These are phyloP conservation scores for Scalopus aquaticus DNA, from an alignment of 2,113 vertebrate species.

Conservation along the genomic window DNA sequence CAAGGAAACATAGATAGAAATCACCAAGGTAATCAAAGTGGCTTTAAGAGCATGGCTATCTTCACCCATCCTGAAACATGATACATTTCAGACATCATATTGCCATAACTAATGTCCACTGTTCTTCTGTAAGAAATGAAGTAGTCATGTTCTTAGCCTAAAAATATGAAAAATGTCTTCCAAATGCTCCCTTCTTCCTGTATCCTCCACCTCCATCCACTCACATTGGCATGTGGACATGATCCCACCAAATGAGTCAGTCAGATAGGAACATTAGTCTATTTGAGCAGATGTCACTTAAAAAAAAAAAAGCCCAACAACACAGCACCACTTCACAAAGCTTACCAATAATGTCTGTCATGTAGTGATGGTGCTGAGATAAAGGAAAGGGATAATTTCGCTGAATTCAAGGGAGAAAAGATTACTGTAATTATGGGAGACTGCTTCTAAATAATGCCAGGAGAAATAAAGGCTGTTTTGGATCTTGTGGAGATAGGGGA, in stretches of 20 bases:
- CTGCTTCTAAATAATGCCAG: slow-evolving; percentile 52
- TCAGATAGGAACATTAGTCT: slow-evolving; percentile 53
- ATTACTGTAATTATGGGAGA: slow-evolving; percentile 71
- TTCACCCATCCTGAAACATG: background rate
- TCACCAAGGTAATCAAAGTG: background rate
- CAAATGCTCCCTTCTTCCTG: background rate
- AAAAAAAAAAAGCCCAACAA: background rate
- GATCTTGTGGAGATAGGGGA: slow-evolving; percentile 14
- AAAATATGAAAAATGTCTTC: background rate
- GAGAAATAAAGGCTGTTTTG: slow-evolving; percentile 58
- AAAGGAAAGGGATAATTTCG: slow-evolving; percentile 72
- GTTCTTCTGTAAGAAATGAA: background rate
- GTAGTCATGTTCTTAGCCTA: background rate
- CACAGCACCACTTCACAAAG: slow-evolving; percentile 6
- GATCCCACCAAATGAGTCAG: slow-evolving; percentile 61
- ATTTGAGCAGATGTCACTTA: slow-evolving; percentile 65
- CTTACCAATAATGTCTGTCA: slow-evolving; percentile 58
- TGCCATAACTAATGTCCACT: background rate
- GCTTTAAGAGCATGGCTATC: background rate
- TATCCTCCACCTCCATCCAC: background rate
- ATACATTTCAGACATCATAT: background rate
- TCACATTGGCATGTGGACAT: background rate
- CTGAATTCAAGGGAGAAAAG: slow-evolving; percentile 61
- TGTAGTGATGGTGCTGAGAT: background rate
- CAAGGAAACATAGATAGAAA: background rate